Evolutionary conservation across 2,888 invertebrate species (phyloP), one percentile per base, ranked within the genome.

Genomic region (Cordilura impudica): DNA sequence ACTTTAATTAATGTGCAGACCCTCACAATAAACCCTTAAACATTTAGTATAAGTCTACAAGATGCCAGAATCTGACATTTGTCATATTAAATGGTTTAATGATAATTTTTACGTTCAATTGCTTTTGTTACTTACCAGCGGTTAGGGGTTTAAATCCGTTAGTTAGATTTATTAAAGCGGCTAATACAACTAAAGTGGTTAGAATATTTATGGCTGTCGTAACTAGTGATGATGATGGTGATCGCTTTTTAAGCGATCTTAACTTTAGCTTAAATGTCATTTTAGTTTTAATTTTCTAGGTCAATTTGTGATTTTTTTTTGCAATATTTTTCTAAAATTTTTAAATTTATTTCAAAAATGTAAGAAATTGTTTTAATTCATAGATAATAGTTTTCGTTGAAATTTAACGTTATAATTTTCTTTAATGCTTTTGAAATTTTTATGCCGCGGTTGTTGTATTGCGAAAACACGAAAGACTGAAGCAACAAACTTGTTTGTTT

Each of bases 101-200:
- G n/a, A 43, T 2, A 43, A 4, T 43, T 12, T 16, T 0, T 3
- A 43, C n/a, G 16, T 7, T 14, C n/a, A n/a, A 4, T 43, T 14
- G n/a, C 14, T 43, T 18, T 1, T 6, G 21, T 35, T 72, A 85
- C 87, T 88, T 85, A 87, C 87, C 87, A 82, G 72, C 67, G 51
- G 82, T 84, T 82, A 83, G 83, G 82, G 85, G 82, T 84, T 85
- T 87, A 85, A 88, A 88, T 88, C 88, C 87, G 84, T 84, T 83
- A 84, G 87, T 84, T 83, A 85, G 84, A 82, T 85, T 84, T 82
- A 83, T 84, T 82, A 86, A 84, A 83, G 84, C 84, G 82, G 83
- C 84, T 83, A 86, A 83, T 81, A 87, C 81, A 81, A 86, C 81
- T 83, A 86, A 77, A 77, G 85, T 84, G 84, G 86, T 84, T 83